Conservation (phyloP, 92 coral and sea anemone species). For the Actinostola sp. region DNA sequence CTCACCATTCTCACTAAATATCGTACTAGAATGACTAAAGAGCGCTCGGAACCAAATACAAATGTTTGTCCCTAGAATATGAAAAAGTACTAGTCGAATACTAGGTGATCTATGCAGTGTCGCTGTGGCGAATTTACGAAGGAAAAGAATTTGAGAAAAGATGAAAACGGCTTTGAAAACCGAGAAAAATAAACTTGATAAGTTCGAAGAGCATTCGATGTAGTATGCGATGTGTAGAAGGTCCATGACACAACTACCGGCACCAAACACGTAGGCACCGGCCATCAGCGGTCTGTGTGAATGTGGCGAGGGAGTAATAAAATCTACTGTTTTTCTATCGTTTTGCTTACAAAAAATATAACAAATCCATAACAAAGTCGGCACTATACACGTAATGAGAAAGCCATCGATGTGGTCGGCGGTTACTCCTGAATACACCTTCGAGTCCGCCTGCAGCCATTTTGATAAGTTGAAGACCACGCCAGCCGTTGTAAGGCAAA, state of each 20-base stretch:
- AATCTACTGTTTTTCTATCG: constrained; percentile 93
- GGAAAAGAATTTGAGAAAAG: constrained; percentile 87
- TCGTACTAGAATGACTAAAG: constrained; percentile 82
- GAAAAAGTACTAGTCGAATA: constrained; percentile 92
- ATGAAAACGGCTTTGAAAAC: constrained; percentile 92
- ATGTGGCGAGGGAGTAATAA: constrained; percentile 80
- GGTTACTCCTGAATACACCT: constrained; percentile 87
- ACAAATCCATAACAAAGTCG: constrained; percentile 92
- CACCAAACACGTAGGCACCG: constrained; percentile 95
- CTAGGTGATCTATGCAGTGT: constrained; percentile 93
- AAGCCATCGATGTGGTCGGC: constrained; percentile 96
- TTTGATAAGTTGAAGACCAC: constrained; percentile 91
- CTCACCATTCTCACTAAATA: constrained; percentile 54
- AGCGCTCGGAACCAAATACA: constrained; percentile 94
- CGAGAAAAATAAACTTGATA: constrained; percentile 89
- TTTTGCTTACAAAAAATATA: constrained; percentile 89
- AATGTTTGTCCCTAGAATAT: constrained; percentile 93
- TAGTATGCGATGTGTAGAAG: constrained; percentile 89
- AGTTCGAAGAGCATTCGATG: constrained; percentile 88
- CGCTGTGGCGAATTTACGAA: constrained; percentile 93
- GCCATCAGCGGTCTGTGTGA: constrained; percentile 96
- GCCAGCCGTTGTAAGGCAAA: constrained; percentile 96
- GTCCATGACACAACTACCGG: constrained; percentile 93
- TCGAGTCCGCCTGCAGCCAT: constrained; percentile 94
- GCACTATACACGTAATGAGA: constrained; percentile 92